Evolutionary conservation across 2,113 vertebrate genomes (phyloP).

Genomic region (Saccopteryx leptura): DNA sequence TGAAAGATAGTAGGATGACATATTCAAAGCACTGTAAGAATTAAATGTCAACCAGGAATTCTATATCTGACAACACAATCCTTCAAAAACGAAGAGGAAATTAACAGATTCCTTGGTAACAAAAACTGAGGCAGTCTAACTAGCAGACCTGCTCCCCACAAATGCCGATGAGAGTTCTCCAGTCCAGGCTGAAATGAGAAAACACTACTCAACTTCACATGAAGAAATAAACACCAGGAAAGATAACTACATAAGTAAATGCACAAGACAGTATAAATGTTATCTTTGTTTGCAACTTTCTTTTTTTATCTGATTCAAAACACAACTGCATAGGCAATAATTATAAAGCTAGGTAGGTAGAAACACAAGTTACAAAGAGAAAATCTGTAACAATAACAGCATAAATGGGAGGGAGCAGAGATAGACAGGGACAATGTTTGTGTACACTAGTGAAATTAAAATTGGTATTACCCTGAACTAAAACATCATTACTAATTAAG

Average conservation of each 20-base stretch:
- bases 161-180: background rate
- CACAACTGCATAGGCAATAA: background rate
- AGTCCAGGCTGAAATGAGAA: background rate
- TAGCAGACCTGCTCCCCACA: background rate
- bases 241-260: background rate
- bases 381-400: background rate
- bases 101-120: background rate
- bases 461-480: background rate
- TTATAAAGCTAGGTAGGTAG: background rate
- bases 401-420: background rate
- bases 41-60: conserved; percentile 27
- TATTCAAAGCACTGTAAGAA: background rate
- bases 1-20: background rate
- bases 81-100: conserved; percentile 23
- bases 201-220: background rate
- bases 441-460: background rate
- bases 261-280: background rate
- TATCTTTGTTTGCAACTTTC: background rate
- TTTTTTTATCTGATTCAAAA: background rate
- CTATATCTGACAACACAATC: background rate
- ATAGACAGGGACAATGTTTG: background rate
- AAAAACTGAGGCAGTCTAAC: background rate
- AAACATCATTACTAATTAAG: background rate
- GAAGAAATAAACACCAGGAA: background rate
- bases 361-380: background rate